Percentiles rank a stretch among this genome's conserved stretches.
phyloP scores from a whole-genome alignment of 2,797 vertebrate species.

The Diplodus puntazzo region DNA sequence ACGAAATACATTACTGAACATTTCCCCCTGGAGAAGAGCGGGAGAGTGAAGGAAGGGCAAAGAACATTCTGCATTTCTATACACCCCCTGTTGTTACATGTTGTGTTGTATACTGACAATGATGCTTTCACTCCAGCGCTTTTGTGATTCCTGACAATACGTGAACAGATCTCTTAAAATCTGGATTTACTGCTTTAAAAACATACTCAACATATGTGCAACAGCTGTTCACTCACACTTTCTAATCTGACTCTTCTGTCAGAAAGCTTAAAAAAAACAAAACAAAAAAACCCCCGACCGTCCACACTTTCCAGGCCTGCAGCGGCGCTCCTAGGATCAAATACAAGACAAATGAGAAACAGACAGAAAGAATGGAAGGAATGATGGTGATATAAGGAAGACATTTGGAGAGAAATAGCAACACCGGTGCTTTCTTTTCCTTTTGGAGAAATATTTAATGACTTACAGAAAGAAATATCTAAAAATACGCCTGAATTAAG shows the following conservation, averaged over 20 bases:
- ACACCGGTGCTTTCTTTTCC: conserved; percentile 34
- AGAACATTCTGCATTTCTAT: conserved; percentile 40
- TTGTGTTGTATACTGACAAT: conserved; percentile 20
- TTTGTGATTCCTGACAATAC: conserved; percentile 36
- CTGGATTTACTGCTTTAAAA: conserved; percentile 39
- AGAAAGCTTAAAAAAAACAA: conserved; percentile 48
- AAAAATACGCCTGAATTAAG: conserved; percentile 19
- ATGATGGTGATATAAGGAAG: conserved; percentile 58
- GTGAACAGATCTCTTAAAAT: conserved; percentile 35
- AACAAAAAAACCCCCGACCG: conserved; percentile 46
- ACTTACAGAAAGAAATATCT: conserved; percentile 25
- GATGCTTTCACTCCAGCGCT: conserved; percentile 6
- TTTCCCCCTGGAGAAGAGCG: conserved; percentile 55
- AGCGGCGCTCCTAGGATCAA: conserved; percentile 59
- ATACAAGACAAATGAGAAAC: conserved; percentile 65
- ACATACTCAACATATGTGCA: conserved; percentile 57
- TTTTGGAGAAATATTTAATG: conserved; percentile 29
- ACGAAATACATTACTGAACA: conserved; percentile 71
- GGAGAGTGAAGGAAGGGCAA: conserved; percentile 28
- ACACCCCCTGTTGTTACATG: conserved; percentile 10
- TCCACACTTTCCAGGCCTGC: conserved; percentile 74
- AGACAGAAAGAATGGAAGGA: conserved; percentile 64
- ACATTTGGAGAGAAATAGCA: conserved; percentile 53
- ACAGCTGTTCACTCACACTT: conserved; percentile 70
- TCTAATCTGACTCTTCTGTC: conserved; percentile 64